Evolutionary conservation across 2,888 invertebrate genomes (phyloP).

Genomic region (Nomada lathburiana): DNA sequence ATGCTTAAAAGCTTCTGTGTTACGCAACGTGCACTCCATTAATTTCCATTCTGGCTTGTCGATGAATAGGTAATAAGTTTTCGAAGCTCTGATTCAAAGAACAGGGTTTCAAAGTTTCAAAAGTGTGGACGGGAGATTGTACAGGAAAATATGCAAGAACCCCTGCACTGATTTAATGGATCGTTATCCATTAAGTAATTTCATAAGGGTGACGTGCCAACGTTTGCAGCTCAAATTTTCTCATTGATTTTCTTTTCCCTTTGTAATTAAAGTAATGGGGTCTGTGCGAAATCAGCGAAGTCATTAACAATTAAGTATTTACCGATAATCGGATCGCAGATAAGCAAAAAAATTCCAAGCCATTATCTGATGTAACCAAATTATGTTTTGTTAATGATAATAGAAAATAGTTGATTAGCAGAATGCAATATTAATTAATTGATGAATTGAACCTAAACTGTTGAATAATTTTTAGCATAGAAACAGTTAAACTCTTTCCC

Average conservation of each 20-base stretch:
- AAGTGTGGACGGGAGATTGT: constrained; percentile 2
- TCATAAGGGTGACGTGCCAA: neutral
- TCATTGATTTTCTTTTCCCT: constrained; percentile 1
- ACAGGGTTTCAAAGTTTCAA: neutral
- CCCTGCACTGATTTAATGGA: neutral
- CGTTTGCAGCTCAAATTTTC: constrained; percentile 2
- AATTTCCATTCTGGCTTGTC: neutral
- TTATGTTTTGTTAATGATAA: no score
- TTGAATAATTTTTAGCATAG: no score
- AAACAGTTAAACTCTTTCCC: no score
- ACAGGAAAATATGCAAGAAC: constrained; percentile 2
- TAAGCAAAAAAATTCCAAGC: no score
- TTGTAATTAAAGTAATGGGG: constrained; percentile 1
- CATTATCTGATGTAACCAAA: no score
- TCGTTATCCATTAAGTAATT: constrained; percentile 15
- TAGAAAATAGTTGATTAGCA: no score
- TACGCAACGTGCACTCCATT: neutral
- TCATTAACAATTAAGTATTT: no score
- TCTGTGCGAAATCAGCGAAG: neutral
- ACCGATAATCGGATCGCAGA: no score
- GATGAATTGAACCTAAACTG: no score
- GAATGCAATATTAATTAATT: no score
- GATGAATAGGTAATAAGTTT: neutral
- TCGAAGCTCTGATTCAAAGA: neutral
- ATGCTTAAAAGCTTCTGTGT: no score